Percentiles rank a stretch among this genome's conserved stretches.
Conservation (phyloP, 2,888 invertebrate species). For the Allophyes oxyacanthae region DNA sequence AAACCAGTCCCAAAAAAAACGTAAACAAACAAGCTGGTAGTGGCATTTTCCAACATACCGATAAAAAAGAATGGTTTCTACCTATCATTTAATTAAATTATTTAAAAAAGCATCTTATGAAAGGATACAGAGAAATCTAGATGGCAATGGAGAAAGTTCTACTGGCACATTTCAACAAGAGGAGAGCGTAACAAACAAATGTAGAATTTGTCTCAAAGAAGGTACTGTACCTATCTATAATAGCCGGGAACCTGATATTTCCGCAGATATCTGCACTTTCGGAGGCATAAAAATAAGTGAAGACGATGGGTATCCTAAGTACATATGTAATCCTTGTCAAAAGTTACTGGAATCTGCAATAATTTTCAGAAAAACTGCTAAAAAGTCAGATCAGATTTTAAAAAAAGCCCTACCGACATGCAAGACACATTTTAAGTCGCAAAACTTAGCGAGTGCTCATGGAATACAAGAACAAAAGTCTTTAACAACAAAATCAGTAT, state of each 20-base stretch:
- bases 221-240: constrained; percentile 56
- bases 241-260: not conserved
- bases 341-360: constrained; percentile 71
- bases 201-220: constrained; percentile 48
- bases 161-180: constrained; percentile 5
- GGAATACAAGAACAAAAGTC: constrained; percentile 12
- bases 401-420: constrained; percentile 23
- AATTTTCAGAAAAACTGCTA: constrained; percentile 72
- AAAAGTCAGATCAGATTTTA: constrained; percentile 66
- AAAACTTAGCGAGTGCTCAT: not conserved
- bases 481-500: constrained; percentile 11
- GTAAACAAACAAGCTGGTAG: too few relatives aligned
- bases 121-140: constrained; percentile 12
- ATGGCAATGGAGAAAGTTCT: constrained; percentile 3
- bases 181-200: constrained; percentile 14
- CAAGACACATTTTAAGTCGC: not conserved
- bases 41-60: too few relatives aligned
- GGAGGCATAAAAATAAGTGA: constrained; percentile 65
- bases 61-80: constrained; percentile 29
- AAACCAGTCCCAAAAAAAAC: too few relatives aligned
- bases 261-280: constrained; percentile 23
- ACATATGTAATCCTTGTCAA: constrained; percentile 71
- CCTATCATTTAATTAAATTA: constrained; percentile 29
- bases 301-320: constrained; percentile 69
- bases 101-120: constrained; percentile 29